Base-by-base conservation (phyloP, 1,140 invertebrate genomes). In the Patella vulgata region DNA sequence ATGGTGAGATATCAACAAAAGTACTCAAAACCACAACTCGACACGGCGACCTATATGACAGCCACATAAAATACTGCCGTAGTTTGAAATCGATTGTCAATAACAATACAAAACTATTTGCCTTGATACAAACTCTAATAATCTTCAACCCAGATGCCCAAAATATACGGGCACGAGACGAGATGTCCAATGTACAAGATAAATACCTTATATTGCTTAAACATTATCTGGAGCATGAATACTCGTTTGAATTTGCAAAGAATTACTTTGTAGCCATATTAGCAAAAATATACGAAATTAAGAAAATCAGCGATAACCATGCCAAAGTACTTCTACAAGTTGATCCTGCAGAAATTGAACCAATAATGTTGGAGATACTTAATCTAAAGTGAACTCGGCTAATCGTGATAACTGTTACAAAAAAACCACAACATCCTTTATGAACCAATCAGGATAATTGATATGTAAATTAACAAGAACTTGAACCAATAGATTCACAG, bases 291-390 rank as follows among this genome's bases (percentile, higher is more conserved):
- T 88, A 90, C 42, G 93, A 97, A 79, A 87, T 97, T 12, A 90
- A 93, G 71, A 89, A 89, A 77, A 85, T 96, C 33, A 93, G 93
- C 63, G 93, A 95, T 68, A 91, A 93, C 64, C 90, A 96, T 48
- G 91, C 95, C 9, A 89, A 89, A 28, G 92, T 96, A 27, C 94
- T 95, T 82, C 85, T 96, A 28, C 92, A 96, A 81, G 91, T 95
- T 1, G 94, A 96, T 86, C 94, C 94, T 50, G 89, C 89, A 51
- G 88, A 92, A 76, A 91, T 97, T 47, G 94, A 96, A 72, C 95
- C 95, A 4, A 84, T 97, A 28, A 86, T 97, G 23, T 91, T 96
- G 73, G 95, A 96, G 87, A 94, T 96, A 81, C 94, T 96, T 74
- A 93, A 96, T 84, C 87, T 96, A 9, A 36, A 36, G 14, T 36